Percentiles rank a stretch among this genome's conserved stretches.
Conservation (phyloP, 2,888 invertebrate genomes). For the Drosophila seclusa region DNA sequence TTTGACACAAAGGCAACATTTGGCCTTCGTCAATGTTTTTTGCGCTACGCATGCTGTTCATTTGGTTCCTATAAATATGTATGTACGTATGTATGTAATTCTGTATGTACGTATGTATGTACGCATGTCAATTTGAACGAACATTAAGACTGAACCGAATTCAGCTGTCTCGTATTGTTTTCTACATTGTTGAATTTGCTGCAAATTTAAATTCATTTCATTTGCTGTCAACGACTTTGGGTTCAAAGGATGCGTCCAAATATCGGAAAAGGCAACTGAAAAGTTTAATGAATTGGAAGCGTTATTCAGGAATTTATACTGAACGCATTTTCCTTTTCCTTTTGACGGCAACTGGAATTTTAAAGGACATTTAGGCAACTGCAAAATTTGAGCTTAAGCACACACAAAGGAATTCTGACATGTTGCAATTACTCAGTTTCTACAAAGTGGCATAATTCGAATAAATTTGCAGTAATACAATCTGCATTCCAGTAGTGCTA, state of each 20-base stretch:
- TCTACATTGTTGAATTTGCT: conserved; percentile 43
- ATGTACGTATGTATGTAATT: background rate
- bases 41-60: conserved; percentile 27
- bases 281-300: conserved; percentile 69
- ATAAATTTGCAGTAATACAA: conserved; percentile 2
- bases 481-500: background rate
- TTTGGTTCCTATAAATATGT: conserved; percentile 7
- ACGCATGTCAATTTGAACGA: conserved; percentile 30
- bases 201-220: conserved; percentile 60
- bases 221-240: conserved; percentile 30
- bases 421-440: background rate
- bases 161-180: conserved; percentile 53
- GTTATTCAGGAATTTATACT: conserved; percentile 49
- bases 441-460: conserved; percentile 21
- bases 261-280: conserved; percentile 45
- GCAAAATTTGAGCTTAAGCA: conserved; percentile 7
- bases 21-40: conserved; percentile 62
- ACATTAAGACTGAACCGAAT: conserved; percentile 52
- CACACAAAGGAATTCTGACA: conserved; percentile 12
- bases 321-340: conserved; percentile 31
- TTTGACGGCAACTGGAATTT: conserved; percentile 30
- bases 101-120: background rate
- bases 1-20: conserved; percentile 59
- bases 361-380: conserved; percentile 34
- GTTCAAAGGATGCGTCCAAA: conserved; percentile 49